phyloP scores from a whole-genome alignment of 2,113 vertebrate genomes.

The Rhynchomys soricoides region DNA sequence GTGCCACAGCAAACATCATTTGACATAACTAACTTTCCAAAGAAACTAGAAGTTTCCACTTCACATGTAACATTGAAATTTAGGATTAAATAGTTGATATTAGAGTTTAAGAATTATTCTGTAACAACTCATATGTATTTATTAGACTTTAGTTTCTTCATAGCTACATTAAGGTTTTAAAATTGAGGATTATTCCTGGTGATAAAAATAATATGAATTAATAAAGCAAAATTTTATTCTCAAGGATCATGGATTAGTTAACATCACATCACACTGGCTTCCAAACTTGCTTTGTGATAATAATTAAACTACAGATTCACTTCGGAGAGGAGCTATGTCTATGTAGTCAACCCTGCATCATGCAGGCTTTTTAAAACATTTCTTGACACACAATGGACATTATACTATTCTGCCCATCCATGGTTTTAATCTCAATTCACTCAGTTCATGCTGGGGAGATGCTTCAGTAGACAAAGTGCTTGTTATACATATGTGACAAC shows the following conservation, averaged over 20 bases:
- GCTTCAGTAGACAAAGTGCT: background rate
- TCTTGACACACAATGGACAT: background rate
- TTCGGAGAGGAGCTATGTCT: background rate
- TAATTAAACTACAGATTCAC: background rate
- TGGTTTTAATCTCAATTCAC: slow-evolving; percentile 31
- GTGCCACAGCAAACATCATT: no score
- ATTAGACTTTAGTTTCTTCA: background rate
- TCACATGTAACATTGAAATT: background rate
- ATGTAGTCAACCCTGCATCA: background rate
- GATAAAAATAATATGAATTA: background rate
- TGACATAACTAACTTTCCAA: no score
- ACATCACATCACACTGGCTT: background rate
- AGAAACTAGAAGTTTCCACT: no score
- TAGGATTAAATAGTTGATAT: background rate
- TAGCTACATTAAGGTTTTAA: background rate
- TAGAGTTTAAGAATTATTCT: slow-evolving; percentile 8
- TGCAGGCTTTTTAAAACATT: background rate
- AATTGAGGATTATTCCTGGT: background rate
- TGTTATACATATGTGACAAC: background rate
- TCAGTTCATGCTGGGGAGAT: background rate
- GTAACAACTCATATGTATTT: background rate
- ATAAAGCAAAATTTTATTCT: background rate
- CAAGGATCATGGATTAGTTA: background rate
- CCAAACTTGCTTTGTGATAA: background rate
- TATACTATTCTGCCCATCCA: background rate